Evolutionary conservation across 30 jellyfish, hydroid and myxozoan species (phyloP).

Genomic region (Hydractinia echinata): DNA sequence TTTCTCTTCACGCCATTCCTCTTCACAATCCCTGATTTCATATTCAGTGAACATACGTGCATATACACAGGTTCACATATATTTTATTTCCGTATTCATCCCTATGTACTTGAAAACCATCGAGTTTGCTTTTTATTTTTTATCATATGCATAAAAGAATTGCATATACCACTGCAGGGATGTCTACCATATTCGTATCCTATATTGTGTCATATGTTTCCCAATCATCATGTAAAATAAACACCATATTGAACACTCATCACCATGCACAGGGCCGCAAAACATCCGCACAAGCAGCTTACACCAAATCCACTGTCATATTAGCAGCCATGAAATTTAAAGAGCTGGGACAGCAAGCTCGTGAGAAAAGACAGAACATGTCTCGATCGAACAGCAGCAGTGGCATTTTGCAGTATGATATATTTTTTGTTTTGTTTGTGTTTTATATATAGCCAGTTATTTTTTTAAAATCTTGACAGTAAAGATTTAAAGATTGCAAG

Average conservation of each 20-base stretch:
- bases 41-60: no score
- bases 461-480: no score
- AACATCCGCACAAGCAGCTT: neutral
- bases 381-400: constrained; percentile 26
- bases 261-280: constrained; percentile 10
- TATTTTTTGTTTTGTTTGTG: neutral
- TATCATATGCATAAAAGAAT: no score
- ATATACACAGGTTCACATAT: no score
- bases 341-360: neutral
- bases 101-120: no score
- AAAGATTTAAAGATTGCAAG: no score
- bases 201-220: neutral
- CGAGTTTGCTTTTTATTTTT: no score
- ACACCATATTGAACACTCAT: neutral
- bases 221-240: neutral
- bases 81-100: no score
- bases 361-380: neutral
- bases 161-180: no score
- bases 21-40: no score
- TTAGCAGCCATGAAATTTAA: constrained; percentile 36
- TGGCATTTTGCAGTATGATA: constrained; percentile 24
- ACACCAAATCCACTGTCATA: constrained; percentile 28
- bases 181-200: no score
- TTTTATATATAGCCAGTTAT: neutral
- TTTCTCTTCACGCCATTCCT: no score